phyloP scores from a whole-genome alignment of 2,888 invertebrate species.

The Urechis unicinctus region DNA sequence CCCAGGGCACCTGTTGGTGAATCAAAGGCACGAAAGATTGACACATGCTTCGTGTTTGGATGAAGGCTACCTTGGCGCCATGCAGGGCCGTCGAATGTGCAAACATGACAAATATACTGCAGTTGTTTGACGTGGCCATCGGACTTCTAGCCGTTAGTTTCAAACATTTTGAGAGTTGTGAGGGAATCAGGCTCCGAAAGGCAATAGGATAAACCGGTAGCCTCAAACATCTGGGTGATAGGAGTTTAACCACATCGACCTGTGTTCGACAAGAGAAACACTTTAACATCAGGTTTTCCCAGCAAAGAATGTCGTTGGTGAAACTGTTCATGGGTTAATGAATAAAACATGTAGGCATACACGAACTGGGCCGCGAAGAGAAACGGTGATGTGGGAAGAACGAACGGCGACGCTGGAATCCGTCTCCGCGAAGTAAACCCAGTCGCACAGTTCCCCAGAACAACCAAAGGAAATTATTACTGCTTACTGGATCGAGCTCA shows the following conservation, averaged over 20 bases:
- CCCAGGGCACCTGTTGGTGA: neutral
- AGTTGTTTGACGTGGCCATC: neutral
- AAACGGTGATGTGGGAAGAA: slow-evolving; percentile 1
- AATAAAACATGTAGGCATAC: neutral
- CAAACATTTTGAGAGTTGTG: too few species aligned
- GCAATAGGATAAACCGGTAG: neutral
- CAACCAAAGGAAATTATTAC: too few species aligned
- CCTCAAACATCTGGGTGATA: neutral
- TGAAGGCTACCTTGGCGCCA: neutral
- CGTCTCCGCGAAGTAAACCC: slow-evolving; percentile 1
- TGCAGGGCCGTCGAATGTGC: neutral
- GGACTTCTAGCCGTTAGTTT: too few species aligned
- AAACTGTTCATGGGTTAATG: neutral
- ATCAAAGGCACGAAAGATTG: neutral
- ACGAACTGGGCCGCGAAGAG: neutral
- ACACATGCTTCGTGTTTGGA: neutral
- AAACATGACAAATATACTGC: neutral
- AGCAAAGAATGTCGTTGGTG: neutral
- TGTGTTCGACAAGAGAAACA: neutral
- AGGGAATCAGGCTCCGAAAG: neutral
- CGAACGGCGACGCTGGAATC: neutral
- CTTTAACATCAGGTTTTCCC: neutral
- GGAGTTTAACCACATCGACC: slow-evolving; percentile 2
- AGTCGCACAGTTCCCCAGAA: too few species aligned
- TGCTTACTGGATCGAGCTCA: too few species aligned